A percentile compares a stretch with the other conserved stretches of the same genome.
Evolutionary conservation across 2,113 vertebrate genomes (phyloP).

Genomic region (Perccottus glenii): DNA sequence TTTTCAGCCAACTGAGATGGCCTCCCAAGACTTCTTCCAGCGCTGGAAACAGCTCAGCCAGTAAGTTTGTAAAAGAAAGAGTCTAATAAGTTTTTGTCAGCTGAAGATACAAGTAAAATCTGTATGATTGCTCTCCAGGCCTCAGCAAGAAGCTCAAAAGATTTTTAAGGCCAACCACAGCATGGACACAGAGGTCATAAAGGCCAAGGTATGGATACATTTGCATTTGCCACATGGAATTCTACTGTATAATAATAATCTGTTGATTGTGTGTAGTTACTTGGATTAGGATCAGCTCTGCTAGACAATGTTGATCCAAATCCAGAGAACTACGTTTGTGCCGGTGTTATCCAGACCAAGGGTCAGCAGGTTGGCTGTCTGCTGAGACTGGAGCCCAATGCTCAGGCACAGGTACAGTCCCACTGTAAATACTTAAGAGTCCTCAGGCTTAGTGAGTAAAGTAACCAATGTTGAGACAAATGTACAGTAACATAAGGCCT

Average conservation of each 20-base stretch:
- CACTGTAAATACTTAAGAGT: background rate
- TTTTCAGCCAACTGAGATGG: slow-evolving; percentile 93
- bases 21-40: slow-evolving; percentile 91
- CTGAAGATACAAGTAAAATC: background rate
- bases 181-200: slow-evolving; percentile 91
- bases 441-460: no score
- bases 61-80: slow-evolving; percentile 64
- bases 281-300: slow-evolving; percentile 89
- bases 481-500: no score
- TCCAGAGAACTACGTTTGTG: slow-evolving; percentile 92
- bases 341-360: slow-evolving; percentile 93
- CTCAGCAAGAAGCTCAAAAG: slow-evolving; percentile 92
- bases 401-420: slow-evolving; percentile 86
- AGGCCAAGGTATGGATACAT: slow-evolving; percentile 84
- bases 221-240: background rate
- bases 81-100: background rate
- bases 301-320: slow-evolving; percentile 92
- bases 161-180: slow-evolving; percentile 91
- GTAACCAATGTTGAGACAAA: no score
- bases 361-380: slow-evolving; percentile 90
- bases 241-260: background rate
- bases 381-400: slow-evolving; percentile 90
- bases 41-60: slow-evolving; percentile 95
- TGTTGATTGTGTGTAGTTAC: slow-evolving; percentile 71
- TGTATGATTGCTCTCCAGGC: slow-evolving; percentile 69